A percentile compares a stretch with the other conserved stretches of the same genome.
Conservation (phyloP, 2,113 vertebrate genomes). For the Dicrurus megarhynchus region DNA sequence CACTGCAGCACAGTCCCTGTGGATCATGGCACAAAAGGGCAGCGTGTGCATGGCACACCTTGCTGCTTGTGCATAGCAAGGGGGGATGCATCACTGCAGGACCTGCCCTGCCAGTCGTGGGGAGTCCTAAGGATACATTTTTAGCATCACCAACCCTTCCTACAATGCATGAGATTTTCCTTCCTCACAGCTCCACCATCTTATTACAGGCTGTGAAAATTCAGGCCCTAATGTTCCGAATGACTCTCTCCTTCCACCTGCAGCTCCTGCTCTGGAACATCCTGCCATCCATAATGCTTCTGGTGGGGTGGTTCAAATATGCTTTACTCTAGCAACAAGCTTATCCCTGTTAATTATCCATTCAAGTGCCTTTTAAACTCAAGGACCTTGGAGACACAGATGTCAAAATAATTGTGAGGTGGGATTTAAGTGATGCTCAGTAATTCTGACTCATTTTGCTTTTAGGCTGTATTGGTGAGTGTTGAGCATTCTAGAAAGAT, state of each 20-base stretch:
- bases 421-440: neutral
- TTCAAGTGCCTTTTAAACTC: neutral
- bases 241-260: neutral
- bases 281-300: neutral
- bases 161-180: neutral
- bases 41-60: neutral
- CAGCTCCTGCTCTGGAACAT: neutral
- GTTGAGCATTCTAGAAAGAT: neutral
- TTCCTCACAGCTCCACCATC: neutral
- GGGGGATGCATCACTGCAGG: neutral
- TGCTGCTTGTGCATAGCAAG: neutral
- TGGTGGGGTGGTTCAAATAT: neutral
- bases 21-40: neutral
- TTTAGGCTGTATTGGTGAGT: neutral
- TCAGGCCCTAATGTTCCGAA: neutral
- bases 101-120: rapidly evolving
- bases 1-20: rapidly evolving
- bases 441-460: neutral
- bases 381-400: neutral
- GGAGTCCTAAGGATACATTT: neutral
- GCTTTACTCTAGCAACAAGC: neutral
- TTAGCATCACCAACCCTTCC: neutral
- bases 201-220: neutral
- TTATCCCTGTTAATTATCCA: neutral
- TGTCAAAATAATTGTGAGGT: neutral